Base-by-base conservation (phyloP, 2,888 invertebrate genomes). In the Leptopilina syphax region DNA sequence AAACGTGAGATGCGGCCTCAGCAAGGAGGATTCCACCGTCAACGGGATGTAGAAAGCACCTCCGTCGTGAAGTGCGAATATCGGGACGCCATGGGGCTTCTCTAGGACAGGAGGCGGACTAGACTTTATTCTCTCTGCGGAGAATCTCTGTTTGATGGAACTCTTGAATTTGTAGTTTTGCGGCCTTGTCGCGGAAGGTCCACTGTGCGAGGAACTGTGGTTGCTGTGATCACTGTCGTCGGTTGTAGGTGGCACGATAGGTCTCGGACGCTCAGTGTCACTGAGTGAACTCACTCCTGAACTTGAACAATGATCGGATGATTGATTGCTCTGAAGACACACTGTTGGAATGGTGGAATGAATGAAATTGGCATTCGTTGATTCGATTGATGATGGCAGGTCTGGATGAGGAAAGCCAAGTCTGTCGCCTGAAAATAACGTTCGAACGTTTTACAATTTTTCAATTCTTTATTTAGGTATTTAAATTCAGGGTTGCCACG, bases 91-190 rank as follows among this genome's bases (percentile, higher is more conserved):
- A 84, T 94, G 93, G 18, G 86, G 81, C 63, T 89, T 90, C 78
- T 90, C 88, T 27, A 65, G 79, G 47, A 73, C 41, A 6, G 85
- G 79, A 7, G 90, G 86, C 1, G 91, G 87, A 76, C 87, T 88
- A 10, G 88, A 92, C 89, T 93, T 93, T 83, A 93, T 92, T 87
- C 93, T 92, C 83, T 93, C 93, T n/a, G 92, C 92, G 77, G 93
- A 93, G 81, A 98, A 98, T 81, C 98, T 93, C 90, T 98, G 95
- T 89, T 98, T 97, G 85, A 98, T 98, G 89, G 96, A 97, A 88
- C 97, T 98, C 93, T 98, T 98, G 93, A 98, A 98, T 93, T 98
- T 98, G 93, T 98, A 98, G 1, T 95, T 95, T n/a, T 92, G 88
- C 10, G 91, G 91, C 82, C 88, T 86, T 77, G 85, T 82, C 27